These are phyloP conservation scores for Caenorhabditis brenneri DNA, from an alignment of 1,140 invertebrate species.

Conservation along the genomic window DNA sequence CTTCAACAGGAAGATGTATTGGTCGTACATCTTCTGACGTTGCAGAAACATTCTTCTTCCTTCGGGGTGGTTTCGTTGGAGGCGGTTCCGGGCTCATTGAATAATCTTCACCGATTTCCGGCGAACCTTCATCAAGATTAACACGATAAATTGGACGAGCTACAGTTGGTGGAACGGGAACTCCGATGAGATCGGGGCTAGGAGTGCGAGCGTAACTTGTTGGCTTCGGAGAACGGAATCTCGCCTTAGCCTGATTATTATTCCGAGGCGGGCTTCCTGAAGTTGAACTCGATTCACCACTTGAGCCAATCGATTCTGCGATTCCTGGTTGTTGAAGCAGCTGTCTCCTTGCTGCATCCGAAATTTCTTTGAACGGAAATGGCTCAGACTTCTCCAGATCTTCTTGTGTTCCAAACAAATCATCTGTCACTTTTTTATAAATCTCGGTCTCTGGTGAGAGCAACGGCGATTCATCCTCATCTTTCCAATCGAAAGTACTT, in stretches of 20 bases:
- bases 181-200: no score
- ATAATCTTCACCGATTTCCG: constrained; percentile 9
- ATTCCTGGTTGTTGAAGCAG: not conserved
- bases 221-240: not conserved
- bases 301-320: not conserved
- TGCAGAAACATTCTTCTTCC: not conserved
- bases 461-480: constrained; percentile 1
- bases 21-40: not conserved
- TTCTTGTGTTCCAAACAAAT: not conserved
- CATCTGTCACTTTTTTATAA: not conserved
- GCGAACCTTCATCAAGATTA: not conserved
- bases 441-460: not conserved
- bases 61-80: not conserved
- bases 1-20: not conserved
- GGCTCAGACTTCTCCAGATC: not conserved
- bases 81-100: not conserved
- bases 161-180: no score
- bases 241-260: not conserved
- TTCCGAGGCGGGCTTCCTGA: not conserved
- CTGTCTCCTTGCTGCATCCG: not conserved
- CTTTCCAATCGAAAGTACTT: constrained; percentile 29
- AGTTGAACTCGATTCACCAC: not conserved
- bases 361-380: not conserved
- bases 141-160: no score
- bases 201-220: no score